Base-by-base conservation (phyloP, 2,888 invertebrate genomes). In the Epicampocera succincta region DNA sequence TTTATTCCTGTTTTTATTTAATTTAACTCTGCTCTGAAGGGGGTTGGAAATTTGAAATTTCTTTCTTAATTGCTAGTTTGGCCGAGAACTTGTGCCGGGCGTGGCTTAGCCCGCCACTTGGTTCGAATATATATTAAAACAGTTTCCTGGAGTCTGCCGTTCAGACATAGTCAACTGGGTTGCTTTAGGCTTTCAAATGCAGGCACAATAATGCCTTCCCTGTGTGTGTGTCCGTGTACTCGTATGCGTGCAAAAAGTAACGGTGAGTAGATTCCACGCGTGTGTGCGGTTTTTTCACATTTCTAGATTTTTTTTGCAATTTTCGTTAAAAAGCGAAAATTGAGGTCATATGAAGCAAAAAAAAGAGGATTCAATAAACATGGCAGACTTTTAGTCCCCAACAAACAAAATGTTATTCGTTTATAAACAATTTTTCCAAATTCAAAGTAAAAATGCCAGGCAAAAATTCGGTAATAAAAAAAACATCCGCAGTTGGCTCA, bases 361-460 rank as follows among this genome's bases (percentile, higher is more conserved):
- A 71, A 68, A 42, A 33, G 40, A 56, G 11, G 4, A 58, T 46
- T 42, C 29, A 44, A 54, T 50, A 66, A 71, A 69, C 56, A 65
- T 58, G 68, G 19, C 69, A 82, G 73, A 74, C 82, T 65, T 40
- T 40, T 42, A 68, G 81, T 69, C 78, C 40, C 69, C 52, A 25
- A 46, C 52, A 25, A 46, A 63, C 38, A n/a, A 40, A 68, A 69
- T 33, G 9, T 52, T 52, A 15, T 9, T 61, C 21, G 33, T 33
- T 68, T 25, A 21, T 13, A 48, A 40, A 65, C 19, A 56, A 42
- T 58, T 29, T 42, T 50, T 44, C 19, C 15, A 21, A 19, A 71
- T 50, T n/a, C 17, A 15, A 48, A 25, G n/a, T 11, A 3, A 21
- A 40, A 9, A 4, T 33, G 33, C 8, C 33, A 3, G 12, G 58